A percentile compares a stretch with the other conserved stretches of the same genome.
Conservation (phyloP, 2,888 invertebrate species). For the Coleophora deauratella region DNA sequence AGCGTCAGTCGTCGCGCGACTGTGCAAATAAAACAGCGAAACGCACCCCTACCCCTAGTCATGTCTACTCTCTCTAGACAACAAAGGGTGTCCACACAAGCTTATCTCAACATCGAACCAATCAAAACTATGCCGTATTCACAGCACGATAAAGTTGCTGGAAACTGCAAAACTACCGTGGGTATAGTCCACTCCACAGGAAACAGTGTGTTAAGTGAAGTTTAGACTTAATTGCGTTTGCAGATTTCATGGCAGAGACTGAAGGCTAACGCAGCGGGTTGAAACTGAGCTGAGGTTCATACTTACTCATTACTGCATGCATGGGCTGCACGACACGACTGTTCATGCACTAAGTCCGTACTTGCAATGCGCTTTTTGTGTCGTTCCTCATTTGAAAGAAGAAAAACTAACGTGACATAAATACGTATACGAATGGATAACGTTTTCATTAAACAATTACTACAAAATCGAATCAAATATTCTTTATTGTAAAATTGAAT, state of each 20-base stretch:
- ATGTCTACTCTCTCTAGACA: conserved; percentile 66
- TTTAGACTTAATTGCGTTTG: conserved; percentile 63
- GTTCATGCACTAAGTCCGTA: too few species aligned
- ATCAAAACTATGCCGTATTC: conserved; percentile 24
- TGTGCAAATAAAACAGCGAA: conserved; percentile 51
- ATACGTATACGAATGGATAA: too few species aligned
- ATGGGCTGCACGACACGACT: too few species aligned
- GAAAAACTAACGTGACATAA: too few species aligned
- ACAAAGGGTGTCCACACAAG: conserved; percentile 56
- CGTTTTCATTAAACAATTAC: too few species aligned
- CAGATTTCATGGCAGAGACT: conserved; percentile 51
- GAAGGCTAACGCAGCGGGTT: conserved; percentile 13
- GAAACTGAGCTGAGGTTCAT: too few species aligned
- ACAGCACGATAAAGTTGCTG: conserved; percentile 11
- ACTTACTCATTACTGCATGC: too few species aligned
- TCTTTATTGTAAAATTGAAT: too few species aligned
- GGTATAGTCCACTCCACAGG: conserved; percentile 33
- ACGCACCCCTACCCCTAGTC: conserved; percentile 48
- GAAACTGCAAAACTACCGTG: conserved; percentile 12
- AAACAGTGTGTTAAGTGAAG: conserved; percentile 61
- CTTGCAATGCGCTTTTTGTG: too few species aligned
- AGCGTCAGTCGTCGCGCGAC: conserved; percentile 33
- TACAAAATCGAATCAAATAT: too few species aligned
- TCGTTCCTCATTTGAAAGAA: too few species aligned
- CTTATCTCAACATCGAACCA: conserved; percentile 18